Conservation (phyloP, 2,888 invertebrate species). For the Nebria salina region DNA sequence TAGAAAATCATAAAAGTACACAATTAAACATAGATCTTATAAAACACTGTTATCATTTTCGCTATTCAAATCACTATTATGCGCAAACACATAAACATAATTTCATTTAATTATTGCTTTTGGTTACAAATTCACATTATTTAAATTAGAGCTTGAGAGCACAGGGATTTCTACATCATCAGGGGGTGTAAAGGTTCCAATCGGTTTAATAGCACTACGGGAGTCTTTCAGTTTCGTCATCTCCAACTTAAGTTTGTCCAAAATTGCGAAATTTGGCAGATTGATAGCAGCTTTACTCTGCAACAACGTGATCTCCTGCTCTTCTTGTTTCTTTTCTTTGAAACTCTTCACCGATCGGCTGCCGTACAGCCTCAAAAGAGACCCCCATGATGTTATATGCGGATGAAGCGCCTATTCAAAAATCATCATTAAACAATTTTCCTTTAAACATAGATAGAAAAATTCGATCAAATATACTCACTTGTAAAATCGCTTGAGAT, state of each 20-base stretch:
- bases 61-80: not conserved
- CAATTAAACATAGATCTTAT: no score
- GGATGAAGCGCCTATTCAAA: constrained; percentile 84
- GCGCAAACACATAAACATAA: not conserved
- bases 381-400: constrained; percentile 94
- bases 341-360: constrained; percentile 90
- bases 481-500: constrained; percentile 91
- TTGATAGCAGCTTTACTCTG: constrained; percentile 89
- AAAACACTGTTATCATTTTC: no score
- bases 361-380: constrained; percentile 90
- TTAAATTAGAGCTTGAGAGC: constrained; percentile 79
- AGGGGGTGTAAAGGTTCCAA: constrained; percentile 71
- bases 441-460: no score
- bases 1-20: no score
- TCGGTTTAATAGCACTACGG: constrained; percentile 63
- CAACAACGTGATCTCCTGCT: constrained; percentile 91
- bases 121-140: constrained; percentile 77
- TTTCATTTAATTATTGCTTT: not conserved
- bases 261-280: constrained; percentile 90
- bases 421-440: not conserved
- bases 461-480: constrained; percentile 55
- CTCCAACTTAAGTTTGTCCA: constrained; percentile 84
- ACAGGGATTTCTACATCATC: constrained; percentile 72
- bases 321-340: constrained; percentile 91
- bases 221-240: constrained; percentile 80